Conservation (phyloP, 2,113 vertebrate species). For the Lynx canadensis region DNA sequence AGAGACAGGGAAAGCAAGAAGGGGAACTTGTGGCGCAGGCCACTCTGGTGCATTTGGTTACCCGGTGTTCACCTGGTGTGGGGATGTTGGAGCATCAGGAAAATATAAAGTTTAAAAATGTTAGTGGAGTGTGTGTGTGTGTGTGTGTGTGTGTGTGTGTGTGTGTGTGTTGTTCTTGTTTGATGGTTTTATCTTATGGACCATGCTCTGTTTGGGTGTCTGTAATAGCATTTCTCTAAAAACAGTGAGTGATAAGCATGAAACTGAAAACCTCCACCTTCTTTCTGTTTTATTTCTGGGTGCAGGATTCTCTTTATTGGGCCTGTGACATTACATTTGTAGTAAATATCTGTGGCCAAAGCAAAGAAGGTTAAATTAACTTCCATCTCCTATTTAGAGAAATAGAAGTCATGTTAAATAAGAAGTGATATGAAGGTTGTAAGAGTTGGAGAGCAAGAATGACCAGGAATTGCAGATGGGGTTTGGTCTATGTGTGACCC, state of each 20-base stretch:
- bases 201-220: not conserved
- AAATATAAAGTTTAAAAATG: not conserved
- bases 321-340: not conserved
- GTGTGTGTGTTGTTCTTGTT: not conserved
- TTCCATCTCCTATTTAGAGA: not conserved
- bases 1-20: not conserved
- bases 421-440: not conserved
- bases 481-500: not conserved
- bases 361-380: not conserved
- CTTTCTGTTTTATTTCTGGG: not conserved
- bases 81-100: not conserved
- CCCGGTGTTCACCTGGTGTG: not conserved
- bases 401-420: not conserved
- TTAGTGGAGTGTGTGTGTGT: not conserved
- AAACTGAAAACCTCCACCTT: not conserved
- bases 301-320: not conserved
- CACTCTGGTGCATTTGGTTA: not conserved
- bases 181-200: not conserved
- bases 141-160: not conserved
- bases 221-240: not conserved
- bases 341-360: not conserved
- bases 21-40: not conserved
- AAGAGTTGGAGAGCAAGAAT: not conserved
- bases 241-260: not conserved
- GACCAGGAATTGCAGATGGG: not conserved